phyloP scores from a whole-genome alignment of 2,113 vertebrate genomes.

The Nymphicus hollandicus region DNA sequence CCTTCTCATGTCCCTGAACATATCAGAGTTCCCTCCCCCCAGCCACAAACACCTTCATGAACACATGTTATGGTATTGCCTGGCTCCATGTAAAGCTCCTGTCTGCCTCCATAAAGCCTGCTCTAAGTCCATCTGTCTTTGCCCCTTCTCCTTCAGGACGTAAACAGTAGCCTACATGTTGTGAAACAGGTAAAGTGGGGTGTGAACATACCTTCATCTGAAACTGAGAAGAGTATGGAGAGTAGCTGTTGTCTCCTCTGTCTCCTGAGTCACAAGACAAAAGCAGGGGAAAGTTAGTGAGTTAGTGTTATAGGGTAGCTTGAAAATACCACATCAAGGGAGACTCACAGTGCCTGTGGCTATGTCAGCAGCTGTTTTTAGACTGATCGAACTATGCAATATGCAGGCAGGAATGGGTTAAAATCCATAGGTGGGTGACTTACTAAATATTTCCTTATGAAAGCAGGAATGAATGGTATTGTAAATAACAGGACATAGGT shows the following conservation, averaged over 20 bases:
- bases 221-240: slow-evolving; percentile 68
- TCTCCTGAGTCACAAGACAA: background rate
- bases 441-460: background rate
- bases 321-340: background rate
- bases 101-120: background rate
- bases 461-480: background rate
- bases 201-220: slow-evolving; percentile 70
- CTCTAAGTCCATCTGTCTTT: background rate
- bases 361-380: background rate
- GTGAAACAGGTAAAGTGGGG: background rate
- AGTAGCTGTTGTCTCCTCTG: background rate
- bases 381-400: background rate
- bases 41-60: background rate
- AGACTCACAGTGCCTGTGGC: background rate
- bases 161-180: background rate
- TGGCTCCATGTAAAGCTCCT: background rate
- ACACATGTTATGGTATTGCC: background rate
- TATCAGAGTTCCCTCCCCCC: background rate
- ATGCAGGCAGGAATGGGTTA: background rate
- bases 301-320: background rate
- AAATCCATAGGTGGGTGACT: background rate
- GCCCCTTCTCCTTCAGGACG: background rate
- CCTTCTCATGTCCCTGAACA: background rate
- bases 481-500: background rate
- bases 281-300: background rate